These are phyloP conservation scores for Smithornis capensis DNA, from an alignment of 2,113 vertebrate genomes.

Conservation along the genomic window DNA sequence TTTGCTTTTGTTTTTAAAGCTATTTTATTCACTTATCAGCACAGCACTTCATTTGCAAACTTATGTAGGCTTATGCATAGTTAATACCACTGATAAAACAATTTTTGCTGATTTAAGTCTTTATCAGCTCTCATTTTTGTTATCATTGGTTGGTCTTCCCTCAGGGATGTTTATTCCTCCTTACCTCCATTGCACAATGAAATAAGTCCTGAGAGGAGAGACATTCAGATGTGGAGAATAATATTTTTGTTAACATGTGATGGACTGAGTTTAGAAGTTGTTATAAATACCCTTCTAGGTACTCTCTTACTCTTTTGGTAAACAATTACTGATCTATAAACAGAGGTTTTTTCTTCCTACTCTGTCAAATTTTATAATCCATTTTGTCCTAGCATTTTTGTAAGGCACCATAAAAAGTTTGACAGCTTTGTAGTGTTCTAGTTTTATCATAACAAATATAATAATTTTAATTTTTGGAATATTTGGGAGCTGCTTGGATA, in stretches of 20 bases:
- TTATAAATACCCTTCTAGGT: neutral
- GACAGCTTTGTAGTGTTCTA: neutral
- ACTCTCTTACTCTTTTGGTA: neutral
- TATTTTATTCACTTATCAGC: neutral
- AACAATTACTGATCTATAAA: neutral
- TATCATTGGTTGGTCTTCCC: neutral
- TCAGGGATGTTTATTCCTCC: neutral
- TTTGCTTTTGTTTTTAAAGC: neutral
- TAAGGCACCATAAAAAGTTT: neutral
- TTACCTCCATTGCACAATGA: neutral
- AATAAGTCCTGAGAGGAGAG: neutral
- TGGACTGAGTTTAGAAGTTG: neutral
- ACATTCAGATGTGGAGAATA: neutral
- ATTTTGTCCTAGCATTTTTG: neutral
- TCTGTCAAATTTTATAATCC: neutral
- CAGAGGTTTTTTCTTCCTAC: neutral
- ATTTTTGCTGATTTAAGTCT: neutral
- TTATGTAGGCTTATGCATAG: neutral
- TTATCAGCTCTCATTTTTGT: neutral
- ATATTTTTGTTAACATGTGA: neutral
- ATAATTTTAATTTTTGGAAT: neutral
- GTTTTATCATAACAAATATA: neutral
- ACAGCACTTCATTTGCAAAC: neutral
- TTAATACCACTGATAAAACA: neutral
- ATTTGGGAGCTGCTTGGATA: neutral